These are phyloP conservation scores for Sebastiscus tertius DNA, from an alignment of 2,797 vertebrate species.

Conservation along the genomic window DNA sequence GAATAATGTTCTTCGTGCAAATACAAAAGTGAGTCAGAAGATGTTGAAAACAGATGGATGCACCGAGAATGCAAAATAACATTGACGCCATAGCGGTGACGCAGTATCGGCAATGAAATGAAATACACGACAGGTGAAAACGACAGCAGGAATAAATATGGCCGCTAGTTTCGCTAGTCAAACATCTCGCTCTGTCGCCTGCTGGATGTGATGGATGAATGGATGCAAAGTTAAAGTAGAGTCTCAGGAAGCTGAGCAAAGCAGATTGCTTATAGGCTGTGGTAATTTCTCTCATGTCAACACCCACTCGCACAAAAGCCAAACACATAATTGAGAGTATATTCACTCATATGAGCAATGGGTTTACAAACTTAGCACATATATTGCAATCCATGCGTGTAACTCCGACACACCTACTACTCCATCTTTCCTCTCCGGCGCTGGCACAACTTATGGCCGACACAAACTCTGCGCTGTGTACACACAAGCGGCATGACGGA, in stretches of 20 bases:
- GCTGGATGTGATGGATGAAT: slow-evolving; percentile 42
- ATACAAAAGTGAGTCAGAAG: slow-evolving; percentile 43
- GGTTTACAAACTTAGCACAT: slow-evolving; percentile 30
- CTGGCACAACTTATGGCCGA: slow-evolving; percentile 51
- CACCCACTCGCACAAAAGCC: slow-evolving; percentile 36
- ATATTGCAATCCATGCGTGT: slow-evolving; percentile 31
- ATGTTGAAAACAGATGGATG: slow-evolving; percentile 42
- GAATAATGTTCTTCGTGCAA: slow-evolving; percentile 61
- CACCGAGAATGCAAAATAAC: slow-evolving; percentile 13
- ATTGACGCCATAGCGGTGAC: slow-evolving; percentile 11
- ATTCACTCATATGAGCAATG: slow-evolving; percentile 16
- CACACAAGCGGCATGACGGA: slow-evolving; percentile 50
- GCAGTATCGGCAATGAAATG: slow-evolving; percentile 31
- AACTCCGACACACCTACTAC: slow-evolving; percentile 55
- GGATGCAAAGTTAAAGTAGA: slow-evolving; percentile 58
- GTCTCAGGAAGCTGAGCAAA: slow-evolving; percentile 53
- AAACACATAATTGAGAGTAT: slow-evolving; percentile 28
- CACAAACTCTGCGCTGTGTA: slow-evolving; percentile 39
- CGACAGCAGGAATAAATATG: slow-evolving; percentile 13
- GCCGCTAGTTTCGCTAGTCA: slow-evolving; percentile 33
- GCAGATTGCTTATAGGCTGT: slow-evolving; percentile 13
- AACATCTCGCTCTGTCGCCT: not conserved
- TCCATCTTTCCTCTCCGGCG: slow-evolving; percentile 42
- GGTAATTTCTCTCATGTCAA: slow-evolving; percentile 6
- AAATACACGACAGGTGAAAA: slow-evolving; percentile 32